Percentiles rank a stretch among this genome's conserved stretches.
phyloP scores from a whole-genome alignment of 2,113 vertebrate genomes.

The Sorex fumeus region DNA sequence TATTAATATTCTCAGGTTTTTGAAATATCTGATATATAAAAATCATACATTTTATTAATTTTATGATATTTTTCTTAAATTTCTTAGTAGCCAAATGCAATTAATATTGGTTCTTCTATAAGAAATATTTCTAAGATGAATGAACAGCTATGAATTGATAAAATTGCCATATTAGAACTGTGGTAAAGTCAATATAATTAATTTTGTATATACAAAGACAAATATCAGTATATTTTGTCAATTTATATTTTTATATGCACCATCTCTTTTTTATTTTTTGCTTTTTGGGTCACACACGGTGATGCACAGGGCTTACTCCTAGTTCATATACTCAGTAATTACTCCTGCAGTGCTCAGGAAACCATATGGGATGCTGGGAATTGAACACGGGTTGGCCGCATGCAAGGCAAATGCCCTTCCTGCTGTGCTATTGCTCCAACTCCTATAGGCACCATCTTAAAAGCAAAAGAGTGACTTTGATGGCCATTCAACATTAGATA shows the following conservation, averaged over 20 bases:
- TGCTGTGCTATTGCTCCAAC: too few relatives aligned
- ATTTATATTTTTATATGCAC: neutral
- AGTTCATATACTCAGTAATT: too few relatives aligned
- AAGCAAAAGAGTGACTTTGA: neutral
- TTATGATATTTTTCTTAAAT: too few relatives aligned
- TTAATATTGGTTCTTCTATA: constrained; percentile 9
- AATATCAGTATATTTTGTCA: neutral
- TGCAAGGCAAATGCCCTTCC: too few relatives aligned
- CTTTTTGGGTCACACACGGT: too few relatives aligned
- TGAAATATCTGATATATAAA: neutral
- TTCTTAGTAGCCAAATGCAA: neutral
- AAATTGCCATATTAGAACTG: constrained; percentile 31
- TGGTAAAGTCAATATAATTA: constrained; percentile 1
- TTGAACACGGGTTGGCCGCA: too few relatives aligned
- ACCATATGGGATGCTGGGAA: too few relatives aligned
- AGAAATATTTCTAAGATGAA: constrained; percentile 3
- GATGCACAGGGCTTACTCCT: too few relatives aligned
- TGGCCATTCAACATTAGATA: neutral
- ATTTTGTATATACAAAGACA: neutral
- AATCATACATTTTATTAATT: neutral
- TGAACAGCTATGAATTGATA: neutral
- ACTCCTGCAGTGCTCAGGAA: too few relatives aligned
- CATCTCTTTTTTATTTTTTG: too few relatives aligned
- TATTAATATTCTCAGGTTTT: neutral
- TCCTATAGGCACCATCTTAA: neutral